A percentile compares a stretch with the other conserved stretches of the same genome.
These are phyloP conservation scores for Gavia stellata DNA, from an alignment of 2,113 vertebrate species.

Conservation along the genomic window DNA sequence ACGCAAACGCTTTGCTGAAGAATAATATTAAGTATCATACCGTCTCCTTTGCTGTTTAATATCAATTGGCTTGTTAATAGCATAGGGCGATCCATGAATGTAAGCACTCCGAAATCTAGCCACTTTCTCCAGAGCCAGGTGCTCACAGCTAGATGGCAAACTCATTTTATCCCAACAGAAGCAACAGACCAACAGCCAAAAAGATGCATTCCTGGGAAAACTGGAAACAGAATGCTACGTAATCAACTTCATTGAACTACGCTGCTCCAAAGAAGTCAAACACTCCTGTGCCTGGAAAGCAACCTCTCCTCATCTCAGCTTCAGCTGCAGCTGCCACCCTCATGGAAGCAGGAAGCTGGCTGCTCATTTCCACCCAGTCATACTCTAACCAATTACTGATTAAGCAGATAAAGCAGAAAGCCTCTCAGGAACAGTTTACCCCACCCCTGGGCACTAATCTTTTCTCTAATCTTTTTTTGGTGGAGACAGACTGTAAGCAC, in stretches of 20 bases:
- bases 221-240: conserved; percentile 23
- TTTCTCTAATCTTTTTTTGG: not conserved
- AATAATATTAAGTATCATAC: conserved; percentile 76
- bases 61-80: conserved; percentile 94
- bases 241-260: not conserved
- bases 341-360: conserved; percentile 38
- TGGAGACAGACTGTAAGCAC: not conserved
- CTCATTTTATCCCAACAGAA: conserved; percentile 80
- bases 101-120: conserved; percentile 82
- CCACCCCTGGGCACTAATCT: not conserved
- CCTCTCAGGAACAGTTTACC: not conserved
- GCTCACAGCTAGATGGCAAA: conserved; percentile 85
- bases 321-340: not conserved
- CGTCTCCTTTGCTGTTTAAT: conserved; percentile 88
- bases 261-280: not conserved
- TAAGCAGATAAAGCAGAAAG: conserved; percentile 54
- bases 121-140: conserved; percentile 82
- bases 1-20: conserved; percentile 11
- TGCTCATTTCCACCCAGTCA: conserved; percentile 58
- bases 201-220: conserved; percentile 55
- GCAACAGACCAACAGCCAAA: conserved; percentile 26
- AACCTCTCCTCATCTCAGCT: conserved; percentile 1
- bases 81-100: conserved; percentile 85
- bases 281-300: conserved; percentile 38
- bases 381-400: conserved; percentile 54